phyloP scores from a whole-genome alignment of 2,797 vertebrate species.

The Phoebastria nigripes region DNA sequence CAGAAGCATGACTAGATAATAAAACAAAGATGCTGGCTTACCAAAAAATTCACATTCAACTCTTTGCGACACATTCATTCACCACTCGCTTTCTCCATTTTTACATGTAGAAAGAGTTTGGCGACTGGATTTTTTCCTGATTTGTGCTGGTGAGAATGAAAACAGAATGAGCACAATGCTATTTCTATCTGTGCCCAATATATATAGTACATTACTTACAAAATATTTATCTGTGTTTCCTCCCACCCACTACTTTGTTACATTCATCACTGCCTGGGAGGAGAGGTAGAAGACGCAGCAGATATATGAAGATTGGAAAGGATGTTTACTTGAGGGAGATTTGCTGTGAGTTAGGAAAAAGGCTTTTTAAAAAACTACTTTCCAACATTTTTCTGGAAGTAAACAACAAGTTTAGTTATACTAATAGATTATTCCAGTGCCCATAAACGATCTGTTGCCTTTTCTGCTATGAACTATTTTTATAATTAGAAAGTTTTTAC shows the following conservation, averaged over 20 bases:
- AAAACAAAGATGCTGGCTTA: slow-evolving; percentile 56
- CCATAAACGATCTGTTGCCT: neutral
- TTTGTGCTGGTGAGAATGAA: slow-evolving; percentile 10
- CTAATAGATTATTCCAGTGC: neutral
- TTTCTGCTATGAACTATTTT: neutral
- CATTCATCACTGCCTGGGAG: neutral
- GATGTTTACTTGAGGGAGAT: slow-evolving; percentile 23
- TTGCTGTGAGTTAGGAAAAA: neutral
- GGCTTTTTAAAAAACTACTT: neutral
- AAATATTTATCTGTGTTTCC: slow-evolving; percentile 52
- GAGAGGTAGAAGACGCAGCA: neutral
- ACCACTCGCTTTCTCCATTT: slow-evolving; percentile 46
- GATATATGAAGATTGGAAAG: neutral
- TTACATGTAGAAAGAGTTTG: neutral
- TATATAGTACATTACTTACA: slow-evolving; percentile 1
- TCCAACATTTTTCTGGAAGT: neutral
- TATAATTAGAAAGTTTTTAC: neutral
- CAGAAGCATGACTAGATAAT: slow-evolving; percentile 64
- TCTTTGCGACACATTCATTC: neutral
- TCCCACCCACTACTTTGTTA: slow-evolving; percentile 38
- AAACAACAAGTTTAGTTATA: slow-evolving; percentile 12
- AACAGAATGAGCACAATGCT: slow-evolving; percentile 13
- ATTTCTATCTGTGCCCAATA: slow-evolving; percentile 9
- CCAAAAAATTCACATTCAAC: neutral
- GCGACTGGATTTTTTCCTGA: neutral